Evolutionary conservation across 2,113 vertebrate genomes (phyloP).

Genomic region (Phrynosoma blainvillii): DNA sequence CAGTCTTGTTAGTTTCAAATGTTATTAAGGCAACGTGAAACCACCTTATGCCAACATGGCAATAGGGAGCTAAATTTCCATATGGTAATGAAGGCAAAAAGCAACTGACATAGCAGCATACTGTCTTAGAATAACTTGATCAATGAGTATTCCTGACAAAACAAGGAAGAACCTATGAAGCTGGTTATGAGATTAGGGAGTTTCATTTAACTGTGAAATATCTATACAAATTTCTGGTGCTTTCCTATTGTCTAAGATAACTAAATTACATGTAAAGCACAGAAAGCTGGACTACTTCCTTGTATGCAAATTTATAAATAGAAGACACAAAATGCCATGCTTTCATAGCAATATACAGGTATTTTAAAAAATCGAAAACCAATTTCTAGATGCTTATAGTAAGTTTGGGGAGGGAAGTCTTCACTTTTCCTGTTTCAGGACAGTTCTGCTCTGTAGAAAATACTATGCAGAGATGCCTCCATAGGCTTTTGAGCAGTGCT

Average conservation of each 20-base stretch:
- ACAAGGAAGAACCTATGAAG: background rate
- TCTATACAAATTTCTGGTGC: background rate
- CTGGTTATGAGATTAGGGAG: conserved; percentile 43
- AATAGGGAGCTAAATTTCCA: background rate
- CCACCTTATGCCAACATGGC: background rate
- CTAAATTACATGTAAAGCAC: background rate
- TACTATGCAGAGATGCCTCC: background rate
- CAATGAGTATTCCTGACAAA: background rate
- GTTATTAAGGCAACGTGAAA: background rate
- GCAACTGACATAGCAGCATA: background rate
- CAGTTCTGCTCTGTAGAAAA: background rate
- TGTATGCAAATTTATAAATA: background rate
- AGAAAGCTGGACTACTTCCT: background rate
- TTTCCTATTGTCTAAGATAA: background rate
- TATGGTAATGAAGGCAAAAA: background rate
- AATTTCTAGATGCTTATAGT: background rate
- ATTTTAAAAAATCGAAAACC: background rate
- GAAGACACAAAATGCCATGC: background rate
- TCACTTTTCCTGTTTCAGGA: background rate
- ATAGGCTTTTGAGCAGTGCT: too few species aligned
- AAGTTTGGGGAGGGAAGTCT: background rate
- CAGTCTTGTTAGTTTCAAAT: background rate
- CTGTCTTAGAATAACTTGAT: too few species aligned
- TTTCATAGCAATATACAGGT: background rate
- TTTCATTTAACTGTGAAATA: conserved; percentile 44